Base-by-base conservation (phyloP, 2,113 vertebrate species). In the Orthonyx spaldingii region DNA sequence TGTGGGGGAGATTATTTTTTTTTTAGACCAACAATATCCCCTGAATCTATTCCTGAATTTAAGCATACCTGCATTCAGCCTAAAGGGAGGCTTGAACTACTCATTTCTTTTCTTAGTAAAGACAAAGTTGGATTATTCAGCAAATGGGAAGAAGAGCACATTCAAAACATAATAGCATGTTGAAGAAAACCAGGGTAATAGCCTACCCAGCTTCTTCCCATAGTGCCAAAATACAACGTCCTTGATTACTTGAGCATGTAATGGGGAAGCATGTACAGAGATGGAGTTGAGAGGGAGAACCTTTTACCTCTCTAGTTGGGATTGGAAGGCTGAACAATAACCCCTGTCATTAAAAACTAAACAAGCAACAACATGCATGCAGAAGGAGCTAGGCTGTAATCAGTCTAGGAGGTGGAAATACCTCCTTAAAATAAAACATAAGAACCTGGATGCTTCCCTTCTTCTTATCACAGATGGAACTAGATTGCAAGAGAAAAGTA, bases 1-100 rank as follows among this genome's bases (percentile, higher is more conserved):
- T 0, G 0, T 6, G 4, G 10, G 28, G 21, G 6, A 7, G 4
- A 7, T 19, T 39, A 17, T 27, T 11, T 53, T 61, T 50, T 76
- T 81, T 81, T 84, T 41, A 41, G 42, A 81, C 22, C 55, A 75
- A 39, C 10, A 55, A 68, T 42, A 74, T 41, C 13, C 30, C 39
- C 24, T 30, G 42, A 75, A 81, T 77, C 35, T 70, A 19, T 59
- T 81, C 19, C 28, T 81, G 47, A 26, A 44, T 57, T 75, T 47
- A 52, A 82, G 11, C 24, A 32, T 59, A 78, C 52, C 68, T 84
- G 42, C 9, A 47, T 63, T 87, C 39, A 59, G 18, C 27, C 30
- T 35, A 52, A 66, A 10, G 23, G 5, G 4, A 44, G 16, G 19
- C 11, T 65, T 79, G 28, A 93, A n/a, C 24, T 71, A n/a, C 28